Base-by-base conservation (phyloP, 2,113 vertebrate genomes). In the Cynopterus brachyotis region DNA sequence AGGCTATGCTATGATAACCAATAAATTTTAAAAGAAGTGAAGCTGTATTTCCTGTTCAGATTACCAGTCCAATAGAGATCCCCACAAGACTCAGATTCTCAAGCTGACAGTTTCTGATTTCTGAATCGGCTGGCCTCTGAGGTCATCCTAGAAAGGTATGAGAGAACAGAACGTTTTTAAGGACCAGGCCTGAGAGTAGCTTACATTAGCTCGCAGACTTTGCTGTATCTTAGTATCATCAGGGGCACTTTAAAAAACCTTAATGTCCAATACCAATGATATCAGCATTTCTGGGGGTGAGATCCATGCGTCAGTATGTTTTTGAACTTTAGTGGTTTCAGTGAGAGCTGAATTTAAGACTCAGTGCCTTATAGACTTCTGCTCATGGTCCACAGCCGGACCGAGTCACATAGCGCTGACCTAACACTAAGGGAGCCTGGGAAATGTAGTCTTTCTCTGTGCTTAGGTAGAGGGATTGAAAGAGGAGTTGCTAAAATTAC, bases 11-110 rank as follows among this genome's bases (percentile, higher is more conserved):
- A 42, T 90, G 50, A 78, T 85, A 91, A 59, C 40, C 78, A 89
- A 93, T 78, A 78, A 60, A 80, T 94, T 97, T 90, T 42, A 84
- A 57, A 89, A 40, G 83, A 40, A 86, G 87, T 69, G 32, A 92
- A 87, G 20, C 90, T 75, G 40, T 35, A 79, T 24, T 83, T 55
- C 55, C 78, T 64, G 4, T 85, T 95, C 28, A 79, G 73, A 24
- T 79, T 72, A 55, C 20, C 59, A 72, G 26, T 73, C 24, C 75
- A 89, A 5, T 35, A 59, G 50, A 78, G 55, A 92, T 42, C 26
- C 57, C 66, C 28, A 40, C 50, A 35, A 60, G 37, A 13, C 64
- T 90, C 80, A 79, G 57, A 83, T 69, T 78, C 42, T 10, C 30
- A 50, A 55, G 64, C 30, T 86, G 67, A 69, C 12, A 28, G 37